Evolutionary conservation across 2,888 invertebrate species (phyloP), one percentile per base, ranked within the genome.

Genomic region (Drosophila mettleri): DNA sequence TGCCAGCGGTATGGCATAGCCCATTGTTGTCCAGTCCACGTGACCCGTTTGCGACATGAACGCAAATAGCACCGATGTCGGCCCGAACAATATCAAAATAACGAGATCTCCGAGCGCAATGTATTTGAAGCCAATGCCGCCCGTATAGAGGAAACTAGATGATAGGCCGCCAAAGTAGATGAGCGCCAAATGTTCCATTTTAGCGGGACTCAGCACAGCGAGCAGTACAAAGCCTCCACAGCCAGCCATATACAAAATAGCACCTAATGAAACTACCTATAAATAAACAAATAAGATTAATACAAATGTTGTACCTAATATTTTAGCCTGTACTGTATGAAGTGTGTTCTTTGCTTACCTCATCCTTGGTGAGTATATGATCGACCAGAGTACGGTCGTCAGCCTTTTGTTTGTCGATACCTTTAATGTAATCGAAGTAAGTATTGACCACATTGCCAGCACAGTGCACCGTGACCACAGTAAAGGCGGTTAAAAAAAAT

Each of bases 361-460:
- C 95, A 91, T 96, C 95, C 83, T 96, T 95, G 0, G 95, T 94
- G 57, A 98, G 93, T 84, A 98, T 95, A 82, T 97, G 96, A 93
- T 98, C 98, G n/a, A 98, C 98, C 59, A 98, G 93, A 79, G 97
- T 98, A 89, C 98, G 94, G 91, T 98, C 98, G 90, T 98, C 98
- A 79, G 98, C 97, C 93, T 97, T 97, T 71, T 96, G 94, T 91
- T 96, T 97, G 92, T 99, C 98, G 61, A 98, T 98, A 48, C 97
- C 98, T 93, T 97, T 97, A 33, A 97, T 95, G 91, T 96, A 99
- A 92, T 99, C 98, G 91, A 96, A 98, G 92, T 98, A 98, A 0
- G 98, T 98, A 92, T 98, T 98, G 24, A 99, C 98, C 39, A 98
- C 95, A 93, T 99, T 99, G 55, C 98, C 98, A 68, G 98, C 98